phyloP scores from a whole-genome alignment of 2,888 invertebrate genomes.

The Brachycybe producta region DNA sequence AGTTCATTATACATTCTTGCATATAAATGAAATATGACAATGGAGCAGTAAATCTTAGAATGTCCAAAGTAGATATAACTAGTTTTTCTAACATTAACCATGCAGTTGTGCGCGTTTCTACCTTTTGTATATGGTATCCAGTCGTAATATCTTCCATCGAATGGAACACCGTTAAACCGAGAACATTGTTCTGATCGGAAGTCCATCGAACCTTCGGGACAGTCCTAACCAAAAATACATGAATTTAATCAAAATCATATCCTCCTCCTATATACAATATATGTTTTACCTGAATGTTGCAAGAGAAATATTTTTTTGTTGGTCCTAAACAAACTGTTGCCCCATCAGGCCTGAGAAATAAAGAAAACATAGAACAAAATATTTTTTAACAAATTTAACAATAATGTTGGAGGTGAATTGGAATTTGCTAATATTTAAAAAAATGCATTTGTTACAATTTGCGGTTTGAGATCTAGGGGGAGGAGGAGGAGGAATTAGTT shows the following conservation, averaged over 20 bases:
- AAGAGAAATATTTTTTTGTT: conserved; percentile 71
- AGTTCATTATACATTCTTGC: no score
- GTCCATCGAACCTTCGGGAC: conserved; percentile 60
- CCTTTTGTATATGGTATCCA: conserved; percentile 30
- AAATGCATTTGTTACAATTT: no score
- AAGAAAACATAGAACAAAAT: conserved; percentile 16
- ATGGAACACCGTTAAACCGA: conserved; percentile 61
- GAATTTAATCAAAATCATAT: neutral
- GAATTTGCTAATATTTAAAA: no score
- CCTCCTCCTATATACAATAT: neutral
- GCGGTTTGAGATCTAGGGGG: no score
- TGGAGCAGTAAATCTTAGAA: no score
- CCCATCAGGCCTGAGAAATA: conserved; percentile 46
- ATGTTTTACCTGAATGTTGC: conserved; percentile 61
- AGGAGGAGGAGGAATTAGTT: no score
- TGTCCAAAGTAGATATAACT: no score
- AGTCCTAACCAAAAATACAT: conserved; percentile 45
- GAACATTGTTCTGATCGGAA: conserved; percentile 84
- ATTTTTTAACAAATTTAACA: no score
- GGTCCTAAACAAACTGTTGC: conserved; percentile 57
- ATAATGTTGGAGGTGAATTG: no score
- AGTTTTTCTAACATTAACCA: no score
- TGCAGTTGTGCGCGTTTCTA: no score
- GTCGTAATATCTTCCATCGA: conserved; percentile 70
- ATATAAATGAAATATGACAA: no score